Base-by-base conservation (phyloP, 1,140 invertebrate species). In the Melanaphis sacchari region DNA sequence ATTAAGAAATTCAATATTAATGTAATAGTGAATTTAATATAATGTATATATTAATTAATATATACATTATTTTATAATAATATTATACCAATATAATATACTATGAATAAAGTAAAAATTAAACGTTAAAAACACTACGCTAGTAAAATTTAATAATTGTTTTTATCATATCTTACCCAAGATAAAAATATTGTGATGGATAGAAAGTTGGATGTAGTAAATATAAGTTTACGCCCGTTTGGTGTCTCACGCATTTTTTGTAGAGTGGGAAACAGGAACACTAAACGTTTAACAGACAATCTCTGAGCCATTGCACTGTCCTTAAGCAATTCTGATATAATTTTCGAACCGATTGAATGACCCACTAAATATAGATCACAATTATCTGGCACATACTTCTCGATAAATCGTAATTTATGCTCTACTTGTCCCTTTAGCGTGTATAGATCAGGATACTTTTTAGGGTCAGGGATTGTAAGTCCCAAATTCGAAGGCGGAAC, bases 311-410 rank as follows among this genome's bases (percentile, higher is more conserved):
- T 84, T 46, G 31, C 31, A 22, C 26, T 82, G 11, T 96, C 94
- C 94, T 97, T 96, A 9, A 98, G 94, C 38, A 98, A 94, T 94
- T 98, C 96, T n/a, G 98, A 94, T 93, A 96, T 96, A 94, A 98
- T 97, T 96, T 98, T 98, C 94, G 96, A 96, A 2, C 98, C 98
- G 94, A 98, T 97, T 0, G 98, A 98, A 96, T 98, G 98, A 2
- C 97, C 98, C 94, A 98, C 96, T 0, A 98, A 94, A 95, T 98
- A 96, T 8, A 99, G 94, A 94, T 96, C 96, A 0, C 96, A 96
- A 95, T 97, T 95, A 66, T 95, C 94, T 11, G 98, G 97, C 92
- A 98, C 95, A 94, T 97, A 97, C 93, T 97, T 96, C 93, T 96
- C 95, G 82, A 98, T 96, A 95, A 98, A 98, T 85, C 96, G 96